phyloP scores from a whole-genome alignment of 2,888 invertebrate genomes.

The Agrilus biguttatus region DNA sequence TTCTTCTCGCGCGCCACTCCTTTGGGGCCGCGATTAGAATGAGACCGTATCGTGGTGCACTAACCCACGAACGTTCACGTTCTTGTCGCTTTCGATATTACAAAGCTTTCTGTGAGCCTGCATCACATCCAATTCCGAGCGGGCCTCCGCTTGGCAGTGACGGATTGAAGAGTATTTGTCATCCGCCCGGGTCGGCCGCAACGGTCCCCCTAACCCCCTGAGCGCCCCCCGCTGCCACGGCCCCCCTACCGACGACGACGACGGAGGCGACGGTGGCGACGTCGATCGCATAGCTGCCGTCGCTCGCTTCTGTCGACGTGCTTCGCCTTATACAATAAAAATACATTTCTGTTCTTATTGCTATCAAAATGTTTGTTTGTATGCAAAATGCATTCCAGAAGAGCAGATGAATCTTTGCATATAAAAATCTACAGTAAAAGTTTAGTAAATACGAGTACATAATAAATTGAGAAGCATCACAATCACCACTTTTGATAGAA shows the following conservation, averaged over 20 bases:
- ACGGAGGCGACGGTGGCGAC: conserved; percentile 1
- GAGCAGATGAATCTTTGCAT: no score
- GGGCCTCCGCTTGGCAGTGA: conserved; percentile 45
- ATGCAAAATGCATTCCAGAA: not conserved
- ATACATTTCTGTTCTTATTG: conserved; percentile 3
- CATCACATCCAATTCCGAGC: conserved; percentile 36
- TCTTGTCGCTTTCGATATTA: conserved; percentile 31
- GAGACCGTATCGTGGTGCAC: conserved; percentile 15
- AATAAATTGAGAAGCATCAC: no score
- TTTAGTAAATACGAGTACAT: no score
- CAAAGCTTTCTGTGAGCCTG: conserved; percentile 35
- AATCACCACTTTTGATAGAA: no score
- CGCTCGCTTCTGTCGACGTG: conserved; percentile 9
- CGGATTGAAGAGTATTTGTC: conserved; percentile 55
- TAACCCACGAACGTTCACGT: conserved; percentile 15
- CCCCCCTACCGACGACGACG: conserved; percentile 7
- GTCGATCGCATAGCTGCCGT: no score
- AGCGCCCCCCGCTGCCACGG: conserved; percentile 11
- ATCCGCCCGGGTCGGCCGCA: conserved; percentile 42
- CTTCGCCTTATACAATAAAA: not conserved
- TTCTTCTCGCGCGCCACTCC: conserved; percentile 23
- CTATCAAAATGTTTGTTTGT: conserved; percentile 11
- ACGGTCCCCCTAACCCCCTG: conserved; percentile 23
- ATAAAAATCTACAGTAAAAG: no score
- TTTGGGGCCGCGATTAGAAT: conserved; percentile 25